Percentiles rank a stretch among this genome's conserved stretches.
These are phyloP conservation scores for Poeciliopsis turneri DNA, from an alignment of 2,797 vertebrate species.

Conservation along the genomic window DNA sequence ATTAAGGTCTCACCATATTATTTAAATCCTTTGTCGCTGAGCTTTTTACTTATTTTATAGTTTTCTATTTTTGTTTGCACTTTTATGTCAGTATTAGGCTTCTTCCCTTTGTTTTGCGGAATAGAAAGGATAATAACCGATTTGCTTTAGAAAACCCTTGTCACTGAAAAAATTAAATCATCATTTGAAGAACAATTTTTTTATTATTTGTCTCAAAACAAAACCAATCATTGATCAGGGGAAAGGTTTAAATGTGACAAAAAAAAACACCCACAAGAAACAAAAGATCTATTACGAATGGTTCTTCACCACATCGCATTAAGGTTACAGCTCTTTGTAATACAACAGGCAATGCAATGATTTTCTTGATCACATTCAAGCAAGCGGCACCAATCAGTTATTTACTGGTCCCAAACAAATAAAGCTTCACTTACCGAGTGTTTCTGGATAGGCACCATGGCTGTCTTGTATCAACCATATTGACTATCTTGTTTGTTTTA, in stretches of 20 bases:
- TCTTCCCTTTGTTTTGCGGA: background rate
- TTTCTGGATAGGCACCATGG: background rate
- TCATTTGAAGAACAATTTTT: background rate
- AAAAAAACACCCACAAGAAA: background rate
- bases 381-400: background rate
- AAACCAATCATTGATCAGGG: background rate
- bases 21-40: background rate
- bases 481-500: slow-evolving; percentile 38
- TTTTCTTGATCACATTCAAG: background rate
- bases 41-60: background rate
- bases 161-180: background rate
- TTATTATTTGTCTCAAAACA: background rate
- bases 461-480: slow-evolving; percentile 18
- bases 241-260: background rate
- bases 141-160: background rate
- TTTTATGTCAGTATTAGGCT: background rate
- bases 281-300: background rate
- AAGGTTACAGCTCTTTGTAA: background rate
- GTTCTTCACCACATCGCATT: background rate
- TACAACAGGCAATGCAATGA: background rate
- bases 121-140: background rate
- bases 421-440: background rate
- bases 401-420: background rate
- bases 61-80: background rate
- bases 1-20: background rate